Base-by-base conservation (phyloP, 2,113 vertebrate species). In the Canis aureus region DNA sequence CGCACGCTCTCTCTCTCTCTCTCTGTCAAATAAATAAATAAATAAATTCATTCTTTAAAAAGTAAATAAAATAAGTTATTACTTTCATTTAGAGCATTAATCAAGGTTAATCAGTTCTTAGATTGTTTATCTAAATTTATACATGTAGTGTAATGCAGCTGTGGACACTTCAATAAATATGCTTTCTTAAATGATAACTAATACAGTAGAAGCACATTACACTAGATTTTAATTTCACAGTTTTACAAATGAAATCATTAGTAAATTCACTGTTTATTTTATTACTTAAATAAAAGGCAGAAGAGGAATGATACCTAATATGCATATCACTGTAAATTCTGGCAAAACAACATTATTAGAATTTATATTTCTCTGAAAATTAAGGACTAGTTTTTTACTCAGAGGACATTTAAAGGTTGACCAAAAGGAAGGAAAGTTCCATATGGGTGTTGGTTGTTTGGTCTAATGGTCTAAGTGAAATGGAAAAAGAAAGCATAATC, bases 391-490 rank as follows among this genome's bases (percentile, higher is more conserved):
- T 19, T 60, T 95, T 90, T 89, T 62, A 81, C 59, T 35, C 7
- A 60, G 15, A 62, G 53, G 79, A 38, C 27, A n/a, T 49, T 87
- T 15, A 53, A 51, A 89, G 53, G 16, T 76, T 95, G 92, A 60
- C 13, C 20, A 35, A 57, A 57, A 82, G 59, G 51, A 78, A 82
- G 66, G 88, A 97, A 79, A 22, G 0, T 62, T 55, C 53, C 16
- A 32, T 27, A 1, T 60, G 43, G 17, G 67, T 71, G 11, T 92
- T 78, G 80, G 64, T 89, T 96, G 7, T 92, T 92, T 93, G 74
- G 10, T 35, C 76, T 94, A 91, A 85, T 84, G 74, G 60, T 84
- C 87, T 95, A 96, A 97, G 83, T 89, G 80, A 85, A 96, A 94
- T 78, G 67, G 88, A 86, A 86, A 85, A 91, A 97, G 81, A 89